A percentile compares a stretch with the other conserved stretches of the same genome.
phyloP scores from a whole-genome alignment of 1,140 invertebrate genomes.

The Liolophura sinensis region DNA sequence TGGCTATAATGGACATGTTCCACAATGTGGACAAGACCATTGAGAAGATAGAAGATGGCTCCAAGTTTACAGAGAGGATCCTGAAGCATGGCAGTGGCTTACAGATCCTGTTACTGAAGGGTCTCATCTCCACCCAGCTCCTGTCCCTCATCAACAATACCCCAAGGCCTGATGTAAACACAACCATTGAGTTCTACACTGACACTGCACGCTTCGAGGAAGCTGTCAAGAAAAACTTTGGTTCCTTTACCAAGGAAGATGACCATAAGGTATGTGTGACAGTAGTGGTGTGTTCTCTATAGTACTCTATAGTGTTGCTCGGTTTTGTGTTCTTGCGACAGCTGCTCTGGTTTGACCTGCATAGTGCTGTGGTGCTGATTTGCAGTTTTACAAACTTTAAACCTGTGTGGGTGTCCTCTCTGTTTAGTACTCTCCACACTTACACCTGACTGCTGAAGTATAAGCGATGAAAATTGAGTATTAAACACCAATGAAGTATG shows the following conservation, averaged over 20 bases:
- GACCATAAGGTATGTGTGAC: conserved; percentile 30
- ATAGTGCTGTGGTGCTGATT: too few species aligned
- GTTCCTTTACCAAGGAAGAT: conserved; percentile 40
- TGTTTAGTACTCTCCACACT: too few species aligned
- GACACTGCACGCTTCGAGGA: conserved; percentile 78
- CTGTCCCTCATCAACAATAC: conserved; percentile 76
- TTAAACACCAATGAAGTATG: too few species aligned
- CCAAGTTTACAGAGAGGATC: conserved; percentile 76
- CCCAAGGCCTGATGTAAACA: conserved; percentile 76
- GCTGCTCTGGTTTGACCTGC: too few species aligned
- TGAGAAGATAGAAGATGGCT: conserved; percentile 82
- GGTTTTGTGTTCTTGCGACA: too few species aligned
- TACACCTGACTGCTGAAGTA: too few species aligned
- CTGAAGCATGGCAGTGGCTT: conserved; percentile 79
- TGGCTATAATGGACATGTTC: conserved; percentile 85
- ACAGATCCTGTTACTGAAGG: conserved; percentile 80
- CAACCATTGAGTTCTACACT: conserved; percentile 80
- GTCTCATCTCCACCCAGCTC: conserved; percentile 75
- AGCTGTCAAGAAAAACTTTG: conserved; percentile 62
- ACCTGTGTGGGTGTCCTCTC: too few species aligned
- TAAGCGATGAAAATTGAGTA: too few species aligned
- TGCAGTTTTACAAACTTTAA: too few species aligned
- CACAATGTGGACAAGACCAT: conserved; percentile 77
- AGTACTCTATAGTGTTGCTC: too few species aligned
- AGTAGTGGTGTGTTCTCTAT: too few species aligned